Percentiles rank a stretch among this genome's conserved stretches.
phyloP scores from a whole-genome alignment of 2,113 vertebrate species.

The Triplophysa siluroides region DNA sequence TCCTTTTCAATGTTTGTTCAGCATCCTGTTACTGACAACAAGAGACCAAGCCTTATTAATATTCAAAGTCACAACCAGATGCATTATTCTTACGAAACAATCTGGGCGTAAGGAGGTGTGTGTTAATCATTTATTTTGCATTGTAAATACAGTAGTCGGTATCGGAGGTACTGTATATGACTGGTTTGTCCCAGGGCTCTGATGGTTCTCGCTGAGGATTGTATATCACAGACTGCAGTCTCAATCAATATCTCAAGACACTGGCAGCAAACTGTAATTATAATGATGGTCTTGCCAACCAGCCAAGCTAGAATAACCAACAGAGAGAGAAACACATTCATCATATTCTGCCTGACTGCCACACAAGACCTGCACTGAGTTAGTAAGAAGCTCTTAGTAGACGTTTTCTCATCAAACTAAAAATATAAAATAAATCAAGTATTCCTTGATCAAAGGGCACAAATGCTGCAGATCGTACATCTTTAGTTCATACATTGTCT shows the following conservation, averaged over 20 bases:
- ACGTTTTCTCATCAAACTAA: too few species aligned
- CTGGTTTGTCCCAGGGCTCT: slow-evolving; percentile 3
- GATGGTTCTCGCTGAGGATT: slow-evolving; percentile 44
- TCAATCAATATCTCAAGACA: slow-evolving; percentile 44
- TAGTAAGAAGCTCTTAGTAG: too few species aligned
- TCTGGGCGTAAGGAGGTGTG: neutral
- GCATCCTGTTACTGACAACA: neutral
- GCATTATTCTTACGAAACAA: neutral
- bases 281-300: slow-evolving; percentile 32
- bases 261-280: slow-evolving; percentile 41
- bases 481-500: too few species aligned
- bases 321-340: slow-evolving; percentile 11
- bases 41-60: neutral
- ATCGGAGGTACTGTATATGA: slow-evolving; percentile 15
- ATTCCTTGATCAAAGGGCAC: too few species aligned
- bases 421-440: too few species aligned
- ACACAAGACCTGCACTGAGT: too few species aligned
- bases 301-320: neutral
- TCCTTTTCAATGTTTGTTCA: too few species aligned
- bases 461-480: too few species aligned
- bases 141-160: slow-evolving; percentile 12
- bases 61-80: slow-evolving; percentile 11
- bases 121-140: slow-evolving; percentile 6
- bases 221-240: slow-evolving; percentile 49
- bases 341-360: neutral